Conservation (phyloP, 2,113 vertebrate genomes). For the Fregetta grallaria region DNA sequence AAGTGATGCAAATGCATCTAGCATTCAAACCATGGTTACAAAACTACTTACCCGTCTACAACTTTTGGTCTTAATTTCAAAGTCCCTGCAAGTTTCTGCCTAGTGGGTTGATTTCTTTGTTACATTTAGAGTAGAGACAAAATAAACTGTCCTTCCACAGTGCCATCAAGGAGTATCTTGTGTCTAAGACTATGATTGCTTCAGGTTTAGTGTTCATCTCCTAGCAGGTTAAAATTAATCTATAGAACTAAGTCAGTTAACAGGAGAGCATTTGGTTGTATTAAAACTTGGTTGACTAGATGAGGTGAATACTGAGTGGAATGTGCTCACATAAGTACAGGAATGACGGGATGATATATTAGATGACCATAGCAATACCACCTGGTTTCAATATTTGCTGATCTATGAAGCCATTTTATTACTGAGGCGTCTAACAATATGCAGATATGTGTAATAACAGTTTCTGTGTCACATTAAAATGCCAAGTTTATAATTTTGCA, state of each 20-base stretch:
- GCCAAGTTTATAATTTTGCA: background rate
- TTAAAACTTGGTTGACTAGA: background rate
- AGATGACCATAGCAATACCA: background rate
- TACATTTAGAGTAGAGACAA: background rate
- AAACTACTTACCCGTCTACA: background rate
- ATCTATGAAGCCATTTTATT: background rate
- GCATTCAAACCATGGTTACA: background rate
- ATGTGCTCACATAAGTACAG: background rate
- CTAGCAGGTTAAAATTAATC: background rate
- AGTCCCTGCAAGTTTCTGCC: background rate
- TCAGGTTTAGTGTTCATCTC: background rate
- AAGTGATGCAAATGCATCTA: background rate
- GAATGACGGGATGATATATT: background rate
- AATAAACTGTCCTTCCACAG: background rate
- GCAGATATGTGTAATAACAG: background rate
- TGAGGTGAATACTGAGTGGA: background rate
- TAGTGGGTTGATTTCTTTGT: background rate
- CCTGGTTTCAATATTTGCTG: background rate
- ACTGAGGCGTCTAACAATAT: background rate
- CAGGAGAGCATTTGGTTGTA: background rate
- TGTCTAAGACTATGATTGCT: background rate
- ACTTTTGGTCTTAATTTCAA: background rate
- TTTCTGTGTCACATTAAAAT: background rate
- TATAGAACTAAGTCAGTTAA: background rate
- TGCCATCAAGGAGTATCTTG: background rate